A percentile compares a stretch with the other conserved stretches of the same genome.
These are phyloP conservation scores for Macquaria ambigua DNA, from an alignment of 2,113 vertebrate species.

Conservation along the genomic window DNA sequence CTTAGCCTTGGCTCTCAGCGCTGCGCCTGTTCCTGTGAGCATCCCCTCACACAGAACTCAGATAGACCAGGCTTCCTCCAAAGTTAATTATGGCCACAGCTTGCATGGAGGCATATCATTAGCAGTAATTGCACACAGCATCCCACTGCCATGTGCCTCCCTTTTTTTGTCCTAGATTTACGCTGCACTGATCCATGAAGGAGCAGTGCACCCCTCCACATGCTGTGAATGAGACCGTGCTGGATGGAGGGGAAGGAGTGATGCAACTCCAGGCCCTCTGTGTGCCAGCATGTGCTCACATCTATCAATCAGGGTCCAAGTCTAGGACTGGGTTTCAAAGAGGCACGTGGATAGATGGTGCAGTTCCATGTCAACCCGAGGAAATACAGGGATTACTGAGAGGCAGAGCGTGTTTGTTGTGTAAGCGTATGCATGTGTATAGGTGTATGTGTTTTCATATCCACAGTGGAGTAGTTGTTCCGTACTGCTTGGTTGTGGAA, in stretches of 20 bases:
- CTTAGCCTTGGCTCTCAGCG: slow-evolving; percentile 40
- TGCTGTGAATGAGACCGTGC: slow-evolving; percentile 3
- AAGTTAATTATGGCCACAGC: slow-evolving; percentile 79
- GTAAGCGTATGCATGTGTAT: slow-evolving; percentile 53
- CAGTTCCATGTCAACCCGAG: slow-evolving; percentile 28
- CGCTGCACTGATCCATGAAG: slow-evolving; percentile 63
- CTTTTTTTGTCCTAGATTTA: slow-evolving; percentile 60
- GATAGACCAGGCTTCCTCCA: slow-evolving; percentile 60
- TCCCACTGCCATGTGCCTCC: slow-evolving; percentile 69
- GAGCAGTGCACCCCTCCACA: slow-evolving; percentile 4
- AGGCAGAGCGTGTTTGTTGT: slow-evolving; percentile 62
- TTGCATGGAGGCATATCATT: slow-evolving; percentile 78
- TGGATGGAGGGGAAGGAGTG: slow-evolving; percentile 8
- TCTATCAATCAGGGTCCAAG: slow-evolving; percentile 7
- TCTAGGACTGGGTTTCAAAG: slow-evolving; percentile 31
- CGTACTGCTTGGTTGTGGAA: slow-evolving; percentile 30
- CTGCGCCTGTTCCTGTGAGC: slow-evolving; percentile 45
- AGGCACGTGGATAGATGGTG: slow-evolving; percentile 22
- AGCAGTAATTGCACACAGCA: slow-evolving; percentile 77
- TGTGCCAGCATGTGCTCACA: slow-evolving; percentile 34
- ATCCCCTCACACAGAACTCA: slow-evolving; percentile 51
- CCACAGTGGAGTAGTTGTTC: slow-evolving; percentile 62
- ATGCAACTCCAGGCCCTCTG: slow-evolving; percentile 10
- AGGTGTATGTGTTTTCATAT: slow-evolving; percentile 68
- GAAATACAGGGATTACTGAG: slow-evolving; percentile 62